These are phyloP conservation scores for Sisor rabdophorus DNA, from an alignment of 2,113 vertebrate genomes.

Conservation along the genomic window DNA sequence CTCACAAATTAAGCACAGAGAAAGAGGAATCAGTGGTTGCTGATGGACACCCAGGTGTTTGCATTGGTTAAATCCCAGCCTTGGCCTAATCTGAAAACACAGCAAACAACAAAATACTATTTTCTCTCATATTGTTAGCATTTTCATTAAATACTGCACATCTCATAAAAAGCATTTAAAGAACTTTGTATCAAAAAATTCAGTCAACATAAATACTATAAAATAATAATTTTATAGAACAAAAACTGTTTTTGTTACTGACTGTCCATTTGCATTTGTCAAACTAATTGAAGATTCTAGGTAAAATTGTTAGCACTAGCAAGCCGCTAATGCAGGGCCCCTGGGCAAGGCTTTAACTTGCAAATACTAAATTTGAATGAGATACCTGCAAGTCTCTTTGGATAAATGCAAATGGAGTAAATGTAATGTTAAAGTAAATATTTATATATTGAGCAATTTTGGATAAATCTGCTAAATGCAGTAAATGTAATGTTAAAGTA, in stretches of 20 bases:
- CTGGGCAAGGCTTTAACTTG: too few relatives aligned
- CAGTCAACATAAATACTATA: too few relatives aligned
- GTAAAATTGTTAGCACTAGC: too few relatives aligned
- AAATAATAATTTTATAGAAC: too few relatives aligned
- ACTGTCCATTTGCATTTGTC: background rate
- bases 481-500: too few relatives aligned
- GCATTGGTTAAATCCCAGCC: background rate
- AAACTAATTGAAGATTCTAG: background rate
- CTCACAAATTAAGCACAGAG: conserved; percentile 49
- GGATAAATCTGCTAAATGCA: too few relatives aligned
- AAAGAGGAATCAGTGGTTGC: background rate
- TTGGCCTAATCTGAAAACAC: too few relatives aligned
- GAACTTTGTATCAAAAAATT: background rate
- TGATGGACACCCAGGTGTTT: background rate
- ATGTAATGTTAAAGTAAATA: background rate
- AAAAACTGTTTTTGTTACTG: too few relatives aligned
- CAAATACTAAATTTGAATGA: too few relatives aligned
- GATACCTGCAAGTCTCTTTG: too few relatives aligned
- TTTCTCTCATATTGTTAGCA: background rate
- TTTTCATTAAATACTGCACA: background rate
- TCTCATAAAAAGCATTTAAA: background rate
- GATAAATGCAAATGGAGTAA: too few relatives aligned
- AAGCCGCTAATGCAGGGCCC: too few relatives aligned
- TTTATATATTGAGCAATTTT: background rate
- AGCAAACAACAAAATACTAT: background rate